Evolutionary conservation across 2,797 vertebrate species (phyloP).

Genomic region (Clamator glandarius): DNA sequence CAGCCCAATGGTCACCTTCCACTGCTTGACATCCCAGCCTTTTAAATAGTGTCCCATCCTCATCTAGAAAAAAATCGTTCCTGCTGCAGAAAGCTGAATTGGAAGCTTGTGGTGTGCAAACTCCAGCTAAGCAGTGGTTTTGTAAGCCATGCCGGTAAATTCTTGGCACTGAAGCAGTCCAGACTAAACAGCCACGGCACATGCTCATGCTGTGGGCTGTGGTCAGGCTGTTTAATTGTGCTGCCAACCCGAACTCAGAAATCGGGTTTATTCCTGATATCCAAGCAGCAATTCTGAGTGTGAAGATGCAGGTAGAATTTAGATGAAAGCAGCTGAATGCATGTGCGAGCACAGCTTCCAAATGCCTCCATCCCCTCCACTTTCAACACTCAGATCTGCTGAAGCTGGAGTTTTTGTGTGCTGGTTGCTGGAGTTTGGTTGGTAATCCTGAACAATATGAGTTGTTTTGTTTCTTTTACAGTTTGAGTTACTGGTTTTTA

Average conservation of each 20-base stretch:
- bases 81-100: background rate
- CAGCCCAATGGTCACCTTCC: background rate
- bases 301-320: background rate
- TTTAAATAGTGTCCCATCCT: background rate
- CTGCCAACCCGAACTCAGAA: background rate
- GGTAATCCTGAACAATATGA: rapidly evolving
- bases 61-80: background rate
- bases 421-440: background rate
- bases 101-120: background rate
- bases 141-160: background rate
- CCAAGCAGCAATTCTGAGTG: background rate
- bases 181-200: background rate
- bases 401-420: background rate
- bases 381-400: background rate
- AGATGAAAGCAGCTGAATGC: background rate
- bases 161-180: background rate
- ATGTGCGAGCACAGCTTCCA: rapidly evolving
- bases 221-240: background rate
- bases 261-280: background rate
- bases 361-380: background rate
- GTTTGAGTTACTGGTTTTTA: background rate
- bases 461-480: background rate
- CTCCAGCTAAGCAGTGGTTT: background rate
- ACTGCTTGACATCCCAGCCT: background rate
- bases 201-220: background rate